Percentiles rank a stretch among this genome's conserved stretches.
Conservation (phyloP, 2,113 vertebrate species). For the Brachyistius frenatus region DNA sequence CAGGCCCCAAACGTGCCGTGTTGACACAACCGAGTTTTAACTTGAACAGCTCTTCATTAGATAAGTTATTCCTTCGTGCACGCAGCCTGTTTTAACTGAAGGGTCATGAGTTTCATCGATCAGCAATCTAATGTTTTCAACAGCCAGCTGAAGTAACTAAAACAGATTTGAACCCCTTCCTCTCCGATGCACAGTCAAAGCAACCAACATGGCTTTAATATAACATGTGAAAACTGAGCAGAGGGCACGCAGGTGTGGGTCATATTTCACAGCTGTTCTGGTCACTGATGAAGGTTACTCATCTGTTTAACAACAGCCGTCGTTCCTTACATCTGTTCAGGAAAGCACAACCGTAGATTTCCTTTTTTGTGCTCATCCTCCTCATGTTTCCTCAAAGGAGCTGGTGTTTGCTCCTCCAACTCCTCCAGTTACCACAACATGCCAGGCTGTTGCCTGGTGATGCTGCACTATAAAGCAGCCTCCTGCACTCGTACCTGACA, state of each 20-base stretch:
- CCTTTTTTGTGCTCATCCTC: slow-evolving; percentile 24
- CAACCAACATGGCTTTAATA: not conserved
- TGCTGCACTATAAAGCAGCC: slow-evolving; percentile 53
- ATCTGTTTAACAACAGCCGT: slow-evolving; percentile 30
- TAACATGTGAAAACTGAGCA: slow-evolving; percentile 6
- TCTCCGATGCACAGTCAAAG: not conserved
- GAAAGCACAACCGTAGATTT: not conserved
- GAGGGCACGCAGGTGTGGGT: slow-evolving; percentile 1
- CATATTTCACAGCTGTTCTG: slow-evolving; percentile 33
- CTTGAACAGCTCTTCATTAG: not conserved
- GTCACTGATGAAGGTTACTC: slow-evolving; percentile 41
- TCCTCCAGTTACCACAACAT: slow-evolving; percentile 75
- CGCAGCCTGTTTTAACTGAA: too few relatives aligned
- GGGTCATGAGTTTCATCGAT: too few relatives aligned
- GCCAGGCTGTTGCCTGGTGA: slow-evolving; percentile 62
- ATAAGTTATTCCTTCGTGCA: not conserved
- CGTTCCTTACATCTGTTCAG: not conserved
- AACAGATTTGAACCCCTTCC: not conserved
- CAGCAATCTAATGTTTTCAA: not conserved
- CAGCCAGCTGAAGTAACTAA: not conserved
- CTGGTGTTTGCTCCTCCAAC: slow-evolving; percentile 56
- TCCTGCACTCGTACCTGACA: slow-evolving; percentile 6
- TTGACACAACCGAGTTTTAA: not conserved
- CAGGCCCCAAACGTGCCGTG: not conserved
- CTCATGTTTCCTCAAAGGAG: slow-evolving; percentile 47